Percentiles rank a stretch among this genome's conserved stretches.
phyloP scores from a whole-genome alignment of 2,888 invertebrate genomes.

The Selenia dentaria region DNA sequence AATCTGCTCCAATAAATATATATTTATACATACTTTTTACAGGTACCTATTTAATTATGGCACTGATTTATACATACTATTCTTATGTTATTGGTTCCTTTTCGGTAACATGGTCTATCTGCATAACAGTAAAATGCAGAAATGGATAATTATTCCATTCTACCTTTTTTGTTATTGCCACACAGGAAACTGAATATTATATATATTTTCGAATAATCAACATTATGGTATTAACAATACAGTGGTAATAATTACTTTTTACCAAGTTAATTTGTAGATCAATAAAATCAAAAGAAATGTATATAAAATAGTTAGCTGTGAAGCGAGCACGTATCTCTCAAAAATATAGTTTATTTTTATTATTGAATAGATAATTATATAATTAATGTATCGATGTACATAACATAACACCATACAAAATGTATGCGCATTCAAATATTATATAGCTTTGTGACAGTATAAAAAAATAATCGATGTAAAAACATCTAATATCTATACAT shows the following conservation, averaged over 20 bases:
- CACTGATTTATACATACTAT: conserved; percentile 1
- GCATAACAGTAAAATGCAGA: too few relatives aligned
- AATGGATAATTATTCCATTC: too few relatives aligned
- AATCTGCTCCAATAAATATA: too few relatives aligned
- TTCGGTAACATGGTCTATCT: conserved; percentile 5
- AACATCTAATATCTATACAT: conserved; percentile 25
- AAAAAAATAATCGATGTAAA: conserved; percentile 34
- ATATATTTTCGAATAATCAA: too few relatives aligned
- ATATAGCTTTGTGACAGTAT: conserved; percentile 25
- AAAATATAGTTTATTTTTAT: neutral
- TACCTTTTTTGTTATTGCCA: too few relatives aligned
- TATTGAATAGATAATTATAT: neutral
- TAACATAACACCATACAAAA: conserved; percentile 7
- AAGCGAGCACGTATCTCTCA: neutral
- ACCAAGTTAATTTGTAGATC: neutral
- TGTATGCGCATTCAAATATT: conserved; percentile 1
- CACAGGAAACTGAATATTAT: too few relatives aligned
- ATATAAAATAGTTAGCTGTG: neutral
- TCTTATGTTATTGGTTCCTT: conserved; percentile 1
- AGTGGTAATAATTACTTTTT: too few relatives aligned
- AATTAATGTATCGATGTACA: neutral
- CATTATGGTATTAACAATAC: too few relatives aligned
- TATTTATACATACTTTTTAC: too few relatives aligned
- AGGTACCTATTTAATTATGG: too few relatives aligned
- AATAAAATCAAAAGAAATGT: neutral